These are phyloP conservation scores for Corbicula japonica DNA, from an alignment of 2,888 invertebrate species.

Conservation along the genomic window DNA sequence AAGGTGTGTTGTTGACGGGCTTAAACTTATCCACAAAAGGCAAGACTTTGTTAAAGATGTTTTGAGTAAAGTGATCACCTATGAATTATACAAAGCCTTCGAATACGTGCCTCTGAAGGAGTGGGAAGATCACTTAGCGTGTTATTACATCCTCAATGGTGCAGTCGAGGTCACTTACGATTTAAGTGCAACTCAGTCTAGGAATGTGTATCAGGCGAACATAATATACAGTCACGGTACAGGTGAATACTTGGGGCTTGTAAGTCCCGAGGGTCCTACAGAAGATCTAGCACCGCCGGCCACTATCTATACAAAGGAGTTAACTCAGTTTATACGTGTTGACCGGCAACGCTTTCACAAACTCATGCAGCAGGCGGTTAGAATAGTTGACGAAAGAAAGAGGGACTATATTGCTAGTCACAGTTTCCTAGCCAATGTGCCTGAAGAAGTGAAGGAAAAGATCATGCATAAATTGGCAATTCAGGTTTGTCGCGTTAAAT, in stretches of 20 bases:
- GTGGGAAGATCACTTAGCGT: conserved; percentile 74
- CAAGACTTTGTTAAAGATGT: conserved; percentile 80
- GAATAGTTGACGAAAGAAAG: conserved; percentile 68
- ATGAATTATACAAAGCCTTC: conserved; percentile 74
- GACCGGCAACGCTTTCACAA: conserved; percentile 77
- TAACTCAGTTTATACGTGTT: conserved; percentile 76
- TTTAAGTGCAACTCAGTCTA: conserved; percentile 67
- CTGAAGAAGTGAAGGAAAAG: conserved; percentile 72
- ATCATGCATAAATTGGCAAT: conserved; percentile 75
- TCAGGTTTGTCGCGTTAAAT: too few species aligned
- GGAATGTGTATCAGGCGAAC: conserved; percentile 79
- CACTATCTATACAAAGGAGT: conserved; percentile 78
- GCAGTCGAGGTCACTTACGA: conserved; percentile 81
- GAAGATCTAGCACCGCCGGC: conserved; percentile 81
- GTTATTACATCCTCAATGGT: conserved; percentile 79
- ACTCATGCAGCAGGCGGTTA: conserved; percentile 65
- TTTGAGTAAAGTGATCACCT: conserved; percentile 74
- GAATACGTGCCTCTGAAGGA: conserved; percentile 74
- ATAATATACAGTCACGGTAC: conserved; percentile 82
- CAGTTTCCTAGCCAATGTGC: conserved; percentile 70
- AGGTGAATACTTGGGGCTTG: conserved; percentile 80
- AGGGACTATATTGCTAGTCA: conserved; percentile 64
- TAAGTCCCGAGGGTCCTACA: conserved; percentile 74
- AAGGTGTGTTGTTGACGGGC: conserved; percentile 77
- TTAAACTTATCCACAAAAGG: conserved; percentile 78